Base-by-base conservation (phyloP, 1,140 invertebrate genomes). In the Bombyx mori region DNA sequence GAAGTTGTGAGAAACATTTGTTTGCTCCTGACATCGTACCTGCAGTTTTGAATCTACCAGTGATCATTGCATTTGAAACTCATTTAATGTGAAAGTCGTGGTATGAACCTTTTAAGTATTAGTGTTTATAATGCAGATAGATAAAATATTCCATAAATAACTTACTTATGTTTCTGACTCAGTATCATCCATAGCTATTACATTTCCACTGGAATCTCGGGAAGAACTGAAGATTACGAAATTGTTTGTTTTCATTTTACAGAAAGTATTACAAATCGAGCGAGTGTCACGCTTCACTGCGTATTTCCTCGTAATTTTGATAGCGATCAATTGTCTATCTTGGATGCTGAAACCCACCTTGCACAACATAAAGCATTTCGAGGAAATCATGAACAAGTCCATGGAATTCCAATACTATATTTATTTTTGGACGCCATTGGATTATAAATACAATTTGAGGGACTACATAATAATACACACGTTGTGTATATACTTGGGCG, bases 391-490 rank as follows among this genome's bases (percentile, higher is more conserved):
- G 1, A 77, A 79, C 42, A 63, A 58, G 42, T 68, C 71, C 1
- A 56, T 56, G 7, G 43, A 56, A 48, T 54, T 77, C 8, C 66
- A 75, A 46, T 73, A 69, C 0, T 72, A 66, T 43, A 26, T 79
- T 4, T 79, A 73, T 10, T 42, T 75, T n/a, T 71, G 67, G 66
- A 60, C 66, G 57, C 77, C 75, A 8, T 68, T 73, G 26, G 77
- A 77, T 44, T 75, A 77, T 6, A 62, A 61, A 12, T 71, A 74
- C 46, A 66, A 72, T 52, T 68, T 60, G 22, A 49, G 44, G 7
- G 66, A 68, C 7, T 77, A 68, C 68, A 26, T 68, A 7, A 44
- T 66, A 5, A 48, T 74, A 8, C 69, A 77, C 47, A 45, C 22
- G 3, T 1, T 60, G 46, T 22, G 44, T 8, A 8, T 26, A 7